Conservation (phyloP, 2,113 vertebrate species). For the Platysternon megacephalum region DNA sequence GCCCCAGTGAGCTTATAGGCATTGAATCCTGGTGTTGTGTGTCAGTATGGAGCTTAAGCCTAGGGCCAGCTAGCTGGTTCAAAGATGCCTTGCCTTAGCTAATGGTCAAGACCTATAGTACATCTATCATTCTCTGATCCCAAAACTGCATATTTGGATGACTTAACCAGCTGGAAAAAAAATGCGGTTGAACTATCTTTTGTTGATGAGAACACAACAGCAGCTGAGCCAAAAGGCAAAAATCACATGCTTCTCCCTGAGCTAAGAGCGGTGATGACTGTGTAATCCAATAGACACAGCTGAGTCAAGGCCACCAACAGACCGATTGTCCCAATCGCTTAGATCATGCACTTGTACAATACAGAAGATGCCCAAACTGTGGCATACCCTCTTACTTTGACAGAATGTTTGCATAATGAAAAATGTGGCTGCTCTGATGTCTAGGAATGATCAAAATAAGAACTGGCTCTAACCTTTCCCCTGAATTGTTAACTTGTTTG, state of each 20-base stretch:
- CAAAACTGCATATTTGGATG: slow-evolving; percentile 1
- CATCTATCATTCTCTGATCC: neutral
- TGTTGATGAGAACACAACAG: slow-evolving; percentile 5
- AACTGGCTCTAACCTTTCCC: neutral
- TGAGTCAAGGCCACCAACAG: slow-evolving; percentile 28
- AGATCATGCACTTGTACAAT: rapidly evolving
- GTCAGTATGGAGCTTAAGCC: rapidly evolving
- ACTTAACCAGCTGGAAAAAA: neutral
- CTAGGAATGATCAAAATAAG: neutral
- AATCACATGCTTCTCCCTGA: neutral
- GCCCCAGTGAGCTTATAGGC: rapidly evolving
- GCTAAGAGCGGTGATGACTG: neutral
- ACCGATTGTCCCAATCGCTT: neutral
- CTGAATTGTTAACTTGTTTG: rapidly evolving
- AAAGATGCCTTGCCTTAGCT: neutral
- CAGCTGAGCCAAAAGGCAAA: slow-evolving; percentile 35
- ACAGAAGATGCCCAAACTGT: rapidly evolving
- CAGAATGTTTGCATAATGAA: rapidly evolving
- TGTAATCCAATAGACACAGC: slow-evolving; percentile 26
- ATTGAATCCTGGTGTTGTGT: rapidly evolving
- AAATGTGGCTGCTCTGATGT: neutral
- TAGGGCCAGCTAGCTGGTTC: rapidly evolving
- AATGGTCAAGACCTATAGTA: neutral
- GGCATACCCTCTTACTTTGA: neutral
- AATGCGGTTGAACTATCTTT: neutral